phyloP scores from a whole-genome alignment of 2,797 vertebrate genomes.

The Sciaenops ocellatus region DNA sequence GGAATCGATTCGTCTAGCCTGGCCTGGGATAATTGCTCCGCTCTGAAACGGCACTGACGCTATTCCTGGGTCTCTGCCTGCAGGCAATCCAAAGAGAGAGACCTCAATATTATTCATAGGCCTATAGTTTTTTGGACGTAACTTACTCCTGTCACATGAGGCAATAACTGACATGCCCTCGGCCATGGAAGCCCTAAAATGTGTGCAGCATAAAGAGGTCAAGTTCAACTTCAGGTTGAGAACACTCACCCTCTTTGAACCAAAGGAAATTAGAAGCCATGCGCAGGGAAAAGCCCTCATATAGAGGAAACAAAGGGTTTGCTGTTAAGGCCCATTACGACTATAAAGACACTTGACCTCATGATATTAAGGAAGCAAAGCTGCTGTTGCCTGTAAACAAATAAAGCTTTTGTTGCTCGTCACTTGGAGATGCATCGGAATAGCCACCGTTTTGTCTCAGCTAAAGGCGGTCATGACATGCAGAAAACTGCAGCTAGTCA shows the following conservation, averaged over 20 bases:
- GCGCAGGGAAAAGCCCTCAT: conserved; percentile 45
- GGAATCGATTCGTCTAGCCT: conserved; percentile 78
- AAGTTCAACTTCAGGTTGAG: conserved; percentile 44
- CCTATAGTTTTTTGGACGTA: conserved; percentile 43
- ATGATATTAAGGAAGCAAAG: conserved; percentile 56
- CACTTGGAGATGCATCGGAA: conserved; percentile 37
- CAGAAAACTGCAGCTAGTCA: not conserved
- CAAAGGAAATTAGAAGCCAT: conserved; percentile 64
- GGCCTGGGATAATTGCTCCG: conserved; percentile 76
- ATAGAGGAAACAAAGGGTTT: conserved; percentile 62
- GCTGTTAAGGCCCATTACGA: conserved; percentile 60
- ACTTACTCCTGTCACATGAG: conserved; percentile 37
- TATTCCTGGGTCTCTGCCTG: conserved; percentile 64
- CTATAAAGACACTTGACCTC: conserved; percentile 68
- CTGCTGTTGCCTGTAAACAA: conserved; percentile 56
- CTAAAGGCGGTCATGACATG: conserved; percentile 36
- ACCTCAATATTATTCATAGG: conserved; percentile 59
- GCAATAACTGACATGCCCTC: conserved; percentile 59
- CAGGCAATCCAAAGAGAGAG: conserved; percentile 48
- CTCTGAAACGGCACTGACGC: conserved; percentile 74
- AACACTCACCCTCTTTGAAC: conserved; percentile 62
- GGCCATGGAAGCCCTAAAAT: conserved; percentile 44
- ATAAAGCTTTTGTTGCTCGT: conserved; percentile 44
- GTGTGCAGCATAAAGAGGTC: conserved; percentile 47
- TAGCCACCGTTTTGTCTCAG: conserved; percentile 27